Base-by-base conservation (phyloP, 2,113 vertebrate species). In the Tretioscincus oriximinensis region DNA sequence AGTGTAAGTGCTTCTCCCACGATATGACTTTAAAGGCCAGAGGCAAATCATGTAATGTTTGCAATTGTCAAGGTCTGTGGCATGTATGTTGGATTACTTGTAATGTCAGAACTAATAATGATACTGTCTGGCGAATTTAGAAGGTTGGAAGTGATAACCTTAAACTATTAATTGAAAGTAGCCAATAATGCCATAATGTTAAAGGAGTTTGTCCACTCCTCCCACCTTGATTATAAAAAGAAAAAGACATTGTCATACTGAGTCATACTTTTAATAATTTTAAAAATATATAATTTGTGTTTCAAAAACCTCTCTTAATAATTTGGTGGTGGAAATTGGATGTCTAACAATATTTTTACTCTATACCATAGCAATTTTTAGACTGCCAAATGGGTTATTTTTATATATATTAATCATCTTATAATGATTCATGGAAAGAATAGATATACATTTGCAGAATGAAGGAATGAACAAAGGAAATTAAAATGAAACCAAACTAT, bases 1-100 rank as follows among this genome's bases (percentile, higher is more conserved):
- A 86, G 82, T 68, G 1, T 80, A 88, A 84, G 64, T 84, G 76
- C 89, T 91, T 92, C 86, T 91, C 88, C 85, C 85, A 83, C 88
- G 83, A 69, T 0, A 0, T 87, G 87, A 88, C 84, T 89, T 86
- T 89, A 87, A 90, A 91, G 92, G 90, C 88, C 86, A 31, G 69
- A 90, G 81, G 86, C 76, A 83, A 26, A 28, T 64, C 22, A 70
- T n/a, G 69, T 9, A 77, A 76, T 76, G 60, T 86, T 88, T 85
- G 76, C 80, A 83, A 66, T 82, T 75, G 77, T 75, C 35, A 74
- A 75, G 65, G 64, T 21, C 87, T 92, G 22, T 61, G 66, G 73
- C 86, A 85, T 89, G 90, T 91, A 89, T 82, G 85, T 81, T 26
- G 54, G 0, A 0, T 4, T 87, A 24, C 60, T 87, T 80, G 47